phyloP scores from a whole-genome alignment of 2,113 vertebrate species.

The Cricetomys ansorgei region DNA sequence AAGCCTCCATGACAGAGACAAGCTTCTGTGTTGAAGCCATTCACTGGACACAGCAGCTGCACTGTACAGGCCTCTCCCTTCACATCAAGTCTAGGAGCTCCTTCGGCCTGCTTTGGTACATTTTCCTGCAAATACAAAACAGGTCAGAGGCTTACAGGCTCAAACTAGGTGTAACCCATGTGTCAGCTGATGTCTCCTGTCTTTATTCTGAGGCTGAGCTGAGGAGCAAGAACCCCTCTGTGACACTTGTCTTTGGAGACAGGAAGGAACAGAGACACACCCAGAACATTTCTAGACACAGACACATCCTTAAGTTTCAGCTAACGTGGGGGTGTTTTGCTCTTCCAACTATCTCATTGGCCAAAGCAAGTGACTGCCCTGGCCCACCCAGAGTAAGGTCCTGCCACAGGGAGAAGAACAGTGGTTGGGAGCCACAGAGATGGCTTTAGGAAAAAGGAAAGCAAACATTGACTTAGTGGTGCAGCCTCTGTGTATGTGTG shows the following conservation, averaged over 20 bases:
- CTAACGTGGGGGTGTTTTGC: neutral
- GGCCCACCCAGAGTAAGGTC: neutral
- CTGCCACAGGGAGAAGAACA: neutral
- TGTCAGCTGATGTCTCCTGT: too few species aligned
- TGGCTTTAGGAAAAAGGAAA: neutral
- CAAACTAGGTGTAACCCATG: neutral
- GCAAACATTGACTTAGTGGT: neutral
- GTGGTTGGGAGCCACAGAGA: too few species aligned
- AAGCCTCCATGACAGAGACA: accelerated
- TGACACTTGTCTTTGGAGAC: neutral
- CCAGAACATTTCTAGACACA: neutral
- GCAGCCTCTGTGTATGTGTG: neutral
- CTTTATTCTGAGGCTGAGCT: neutral
- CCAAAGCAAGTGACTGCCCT: neutral
- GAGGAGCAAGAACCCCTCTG: neutral
- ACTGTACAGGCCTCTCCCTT: neutral
- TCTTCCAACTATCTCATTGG: neutral
- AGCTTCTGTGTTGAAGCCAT: neutral
- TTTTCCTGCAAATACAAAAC: neutral
- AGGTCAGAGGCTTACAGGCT: neutral
- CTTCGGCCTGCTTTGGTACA: neutral
- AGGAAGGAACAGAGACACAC: neutral
- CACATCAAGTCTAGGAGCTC: neutral
- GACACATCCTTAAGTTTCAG: neutral
- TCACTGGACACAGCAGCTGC: neutral